These are phyloP conservation scores for Bos taurus DNA, from an alignment of 2,113 vertebrate genomes.

Conservation along the genomic window ARS-UCD2.0 NC_037334.1:18111001-18111500, in stretches of 20 bases:
- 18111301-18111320: neutral
- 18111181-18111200: neutral
- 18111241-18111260: too few relatives aligned
- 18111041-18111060: neutral
- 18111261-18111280: neutral
- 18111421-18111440: neutral
- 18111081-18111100: neutral
- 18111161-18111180: neutral
- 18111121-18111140: neutral
- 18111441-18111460: neutral
- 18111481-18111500: neutral
- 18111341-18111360: accelerated
- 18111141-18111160: neutral
- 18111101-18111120: neutral
- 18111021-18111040: neutral
- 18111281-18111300: neutral
- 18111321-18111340: accelerated
- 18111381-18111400: neutral
- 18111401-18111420: too few relatives aligned
- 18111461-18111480: neutral
- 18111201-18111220: neutral
- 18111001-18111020: neutral
- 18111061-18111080: neutral
- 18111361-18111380: neutral
- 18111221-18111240: neutral